Evolutionary conservation across 2,797 vertebrate species (phyloP).

Genomic region (Ispidina lecontei): DNA sequence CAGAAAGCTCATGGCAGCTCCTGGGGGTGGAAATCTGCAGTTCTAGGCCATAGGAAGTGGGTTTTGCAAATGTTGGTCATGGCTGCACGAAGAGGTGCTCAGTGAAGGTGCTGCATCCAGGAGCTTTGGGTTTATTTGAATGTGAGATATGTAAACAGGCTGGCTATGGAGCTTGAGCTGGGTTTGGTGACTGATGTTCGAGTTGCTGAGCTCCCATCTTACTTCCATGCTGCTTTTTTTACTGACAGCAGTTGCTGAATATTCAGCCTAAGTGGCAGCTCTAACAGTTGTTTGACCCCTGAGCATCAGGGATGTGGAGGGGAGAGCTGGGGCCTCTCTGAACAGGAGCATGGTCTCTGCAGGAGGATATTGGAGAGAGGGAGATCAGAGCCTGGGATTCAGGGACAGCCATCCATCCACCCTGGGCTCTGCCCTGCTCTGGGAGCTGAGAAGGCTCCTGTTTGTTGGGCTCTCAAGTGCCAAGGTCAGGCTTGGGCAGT

Average conservation of each 20-base stretch:
- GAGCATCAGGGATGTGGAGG: rapidly evolving
- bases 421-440: neutral
- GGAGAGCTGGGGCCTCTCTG: neutral
- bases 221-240: neutral
- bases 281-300: neutral
- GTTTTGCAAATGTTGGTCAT: neutral
- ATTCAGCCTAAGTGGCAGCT: neutral
- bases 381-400: neutral
- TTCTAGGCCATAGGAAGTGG: neutral
- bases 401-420: neutral
- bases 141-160: neutral
- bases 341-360: neutral
- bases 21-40: neutral
- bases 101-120: neutral
- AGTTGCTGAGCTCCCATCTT: neutral
- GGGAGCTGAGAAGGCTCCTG: neutral
- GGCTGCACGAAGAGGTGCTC: neutral
- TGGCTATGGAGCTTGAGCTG: neutral
- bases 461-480: rapidly evolving
- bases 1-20: neutral
- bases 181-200: neutral
- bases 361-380: no score
- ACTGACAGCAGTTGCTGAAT: neutral
- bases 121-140: neutral
- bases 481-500: neutral